These are phyloP conservation scores for Drosophila equinoxialis DNA, from an alignment of 1,140 invertebrate species.

Conservation along the genomic window DNA sequence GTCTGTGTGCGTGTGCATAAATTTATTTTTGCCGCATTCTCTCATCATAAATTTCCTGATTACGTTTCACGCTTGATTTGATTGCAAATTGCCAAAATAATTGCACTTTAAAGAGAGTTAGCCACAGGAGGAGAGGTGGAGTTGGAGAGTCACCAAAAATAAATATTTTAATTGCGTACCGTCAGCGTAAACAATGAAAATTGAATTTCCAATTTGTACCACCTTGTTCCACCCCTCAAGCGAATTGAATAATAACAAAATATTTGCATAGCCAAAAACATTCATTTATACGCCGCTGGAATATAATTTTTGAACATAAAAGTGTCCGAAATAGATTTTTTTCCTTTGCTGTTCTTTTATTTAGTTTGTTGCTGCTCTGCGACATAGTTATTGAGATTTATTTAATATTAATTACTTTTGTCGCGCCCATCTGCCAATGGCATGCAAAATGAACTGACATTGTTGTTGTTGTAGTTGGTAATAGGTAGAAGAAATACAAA, in stretches of 20 bases:
- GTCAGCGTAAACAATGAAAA: conserved; percentile 29
- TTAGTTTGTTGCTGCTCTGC: conserved; percentile 20
- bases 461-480: background rate
- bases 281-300: conserved; percentile 40
- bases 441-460: conserved; percentile 19
- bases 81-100: conserved; percentile 48
- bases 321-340: conserved; percentile 13
- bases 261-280: conserved; percentile 68
- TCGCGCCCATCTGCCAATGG: conserved; percentile 53
- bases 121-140: background rate
- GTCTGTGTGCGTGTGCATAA: conserved; percentile 18
- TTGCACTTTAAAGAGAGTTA: conserved; percentile 52
- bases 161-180: conserved; percentile 69
- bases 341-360: background rate
- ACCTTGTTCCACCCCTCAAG: background rate
- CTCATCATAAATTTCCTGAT: conserved; percentile 41
- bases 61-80: conserved; percentile 61
- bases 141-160: conserved; percentile 2
- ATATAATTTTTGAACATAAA: conserved; percentile 24
- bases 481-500: background rate
- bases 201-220: conserved; percentile 35
- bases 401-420: conserved; percentile 74
- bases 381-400: conserved; percentile 54
- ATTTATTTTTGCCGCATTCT: conserved; percentile 48
- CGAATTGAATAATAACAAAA: conserved; percentile 61